Base-by-base conservation (phyloP, 2,113 vertebrate genomes). In the Bombycilla garrulus region DNA sequence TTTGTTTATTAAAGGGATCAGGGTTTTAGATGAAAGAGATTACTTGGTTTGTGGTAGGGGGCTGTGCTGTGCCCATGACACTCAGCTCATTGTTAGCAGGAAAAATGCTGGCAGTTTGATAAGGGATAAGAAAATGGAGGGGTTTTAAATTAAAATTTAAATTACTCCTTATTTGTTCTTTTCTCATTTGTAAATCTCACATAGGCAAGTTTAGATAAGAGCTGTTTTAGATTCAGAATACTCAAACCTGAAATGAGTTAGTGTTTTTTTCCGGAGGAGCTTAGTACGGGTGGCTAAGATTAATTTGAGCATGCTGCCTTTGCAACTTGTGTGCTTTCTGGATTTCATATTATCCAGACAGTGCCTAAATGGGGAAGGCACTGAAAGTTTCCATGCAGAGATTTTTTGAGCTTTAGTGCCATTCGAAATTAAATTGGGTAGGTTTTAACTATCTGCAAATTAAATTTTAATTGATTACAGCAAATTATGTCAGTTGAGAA, bases 1-100 rank as follows among this genome's bases (percentile, higher is more conserved):
- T 98, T 98, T 99, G 98, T 98, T 99, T 98, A 98, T 98, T 97
- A 98, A 98, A 98, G 95, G 98, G 98, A 98, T 98, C 98, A 98
- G 96, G 95, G 91, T 87, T 97, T 98, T 98, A 96, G 98, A 98
- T 98, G 98, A 98, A 98, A 98, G 98, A 98, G 98, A 98, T 98
- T 97, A 98, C 97, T 98, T 96, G 96, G 96, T 97, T 97, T 97
- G 98, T 97, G 97, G 97, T 96, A 95, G 96, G 97, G 94, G 97
- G 95, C 93, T 95, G 94, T 92, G 91, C 93, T 92, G 74, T 96
- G 96, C 97, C 98, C 97, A 92, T 97, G 98, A 98, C 97, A 96
- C 97, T 98, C 71, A 35, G 95, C 94, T 97, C 96, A 97, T 98
- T 98, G 98, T 98, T 97, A 97, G 96, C 78, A 92, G 93, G 94